phyloP scores from a whole-genome alignment of 2,797 vertebrate genomes.

The Mus minutoides region DNA sequence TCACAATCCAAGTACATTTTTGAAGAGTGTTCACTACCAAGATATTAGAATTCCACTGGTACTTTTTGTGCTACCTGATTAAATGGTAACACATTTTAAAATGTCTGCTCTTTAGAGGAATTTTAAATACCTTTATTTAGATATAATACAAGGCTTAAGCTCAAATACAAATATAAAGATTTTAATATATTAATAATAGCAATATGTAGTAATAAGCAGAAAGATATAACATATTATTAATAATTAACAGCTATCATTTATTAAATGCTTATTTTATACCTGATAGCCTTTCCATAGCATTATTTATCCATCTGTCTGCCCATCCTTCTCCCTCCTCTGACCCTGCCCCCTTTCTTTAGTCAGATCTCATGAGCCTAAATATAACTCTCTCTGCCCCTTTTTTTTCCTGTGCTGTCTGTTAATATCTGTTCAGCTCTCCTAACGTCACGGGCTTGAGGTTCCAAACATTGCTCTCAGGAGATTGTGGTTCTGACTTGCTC shows the following conservation, averaged over 20 bases:
- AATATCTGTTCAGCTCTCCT: not conserved
- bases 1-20: conserved; percentile 27
- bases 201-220: not conserved
- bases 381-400: not conserved
- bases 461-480: not conserved
- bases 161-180: conserved; percentile 37
- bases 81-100: conserved; percentile 25
- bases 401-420: not conserved
- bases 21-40: not conserved
- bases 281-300: not conserved
- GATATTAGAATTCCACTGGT: conserved; percentile 2
- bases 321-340: rapidly evolving
- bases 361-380: conserved; percentile 16
- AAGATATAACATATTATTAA: not conserved
- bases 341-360: not conserved
- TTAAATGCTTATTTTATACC: conserved; percentile 23
- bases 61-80: conserved; percentile 16
- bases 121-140: not conserved
- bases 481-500: conserved; percentile 46
- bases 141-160: not conserved
- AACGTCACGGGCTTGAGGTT: not conserved
- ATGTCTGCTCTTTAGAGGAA: conserved; percentile 48
- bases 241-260: not conserved
- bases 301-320: not conserved
- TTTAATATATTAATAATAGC: not conserved